Evolutionary conservation across 1,140 invertebrate species (phyloP).

Genomic region (Zaprionus taronus): DNA sequence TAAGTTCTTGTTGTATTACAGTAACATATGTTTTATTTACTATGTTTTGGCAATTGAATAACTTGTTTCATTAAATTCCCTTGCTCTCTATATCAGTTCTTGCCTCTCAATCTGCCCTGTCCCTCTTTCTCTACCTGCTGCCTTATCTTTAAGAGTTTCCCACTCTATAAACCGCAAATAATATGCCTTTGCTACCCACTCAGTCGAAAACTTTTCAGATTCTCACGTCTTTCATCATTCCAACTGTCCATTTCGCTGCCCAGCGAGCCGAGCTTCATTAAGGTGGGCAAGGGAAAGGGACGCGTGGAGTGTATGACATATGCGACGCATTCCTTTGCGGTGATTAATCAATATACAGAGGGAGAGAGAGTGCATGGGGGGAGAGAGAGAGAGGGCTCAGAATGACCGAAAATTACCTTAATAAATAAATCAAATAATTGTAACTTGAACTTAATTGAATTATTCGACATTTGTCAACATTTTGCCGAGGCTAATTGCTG

Average conservation of each 20-base stretch:
- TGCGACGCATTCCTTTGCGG: neutral
- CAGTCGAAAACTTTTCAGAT: neutral
- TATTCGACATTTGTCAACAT: slow-evolving; percentile 78
- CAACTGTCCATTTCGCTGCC: neutral
- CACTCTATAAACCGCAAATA: too few relatives aligned
- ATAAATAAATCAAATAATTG: slow-evolving; percentile 78
- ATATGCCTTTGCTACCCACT: neutral
- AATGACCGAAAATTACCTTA: slow-evolving; percentile 43
- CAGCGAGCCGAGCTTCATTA: neutral
- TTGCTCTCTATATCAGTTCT: too few relatives aligned
- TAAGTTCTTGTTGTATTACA: too few relatives aligned
- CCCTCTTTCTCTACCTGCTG: neutral
- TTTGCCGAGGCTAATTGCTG: slow-evolving; percentile 72
- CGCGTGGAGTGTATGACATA: neutral
- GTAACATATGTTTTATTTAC: too few relatives aligned
- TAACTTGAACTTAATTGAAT: slow-evolving; percentile 81
- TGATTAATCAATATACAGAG: neutral
- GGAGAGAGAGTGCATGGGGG: neutral
- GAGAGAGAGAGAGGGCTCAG: neutral
- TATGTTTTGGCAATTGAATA: too few relatives aligned
- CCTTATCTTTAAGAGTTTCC: too few relatives aligned
- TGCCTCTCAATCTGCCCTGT: too few relatives aligned
- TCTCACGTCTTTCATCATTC: neutral
- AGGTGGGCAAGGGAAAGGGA: neutral
- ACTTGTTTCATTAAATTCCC: neutral